Base-by-base conservation (phyloP, 2,113 vertebrate species). In the Equus quagga region DNA sequence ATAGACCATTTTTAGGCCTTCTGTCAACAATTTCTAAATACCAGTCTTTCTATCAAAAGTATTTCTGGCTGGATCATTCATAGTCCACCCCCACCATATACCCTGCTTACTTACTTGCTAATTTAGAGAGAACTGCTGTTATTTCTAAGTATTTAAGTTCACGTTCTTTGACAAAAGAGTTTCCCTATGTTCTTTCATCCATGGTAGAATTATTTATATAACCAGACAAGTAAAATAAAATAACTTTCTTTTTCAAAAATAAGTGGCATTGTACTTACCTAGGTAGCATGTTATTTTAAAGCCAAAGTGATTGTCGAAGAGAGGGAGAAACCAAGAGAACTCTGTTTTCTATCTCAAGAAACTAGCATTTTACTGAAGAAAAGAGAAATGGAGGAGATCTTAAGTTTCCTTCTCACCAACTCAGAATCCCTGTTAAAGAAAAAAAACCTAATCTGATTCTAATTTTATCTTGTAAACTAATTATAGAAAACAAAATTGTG, bases 401-500 rank as follows among this genome's bases (percentile, higher is more conserved):
- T 64, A 41, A 7, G 7, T 75, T 95, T 93, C 5, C 28, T 90
- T 91, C 54, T 87, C n/a, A 31, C 18, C 60, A 81, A 81, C 17
- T 94, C 60, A 78, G 80, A 97, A 94, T 76, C 26, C 0, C 14
- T 70, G 36, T 96, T 65, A 18, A 60, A 94, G 69, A 78, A 80
- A 70, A 41, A 75, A 75, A 51, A 60, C 75, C 26, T 64, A 33
- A 89, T 95, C 23, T 70, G 33, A 94, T 97, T 95, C 91, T 81
- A 97, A 86, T 92, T 91, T 91, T 96, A 83, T 70, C 21, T 87
- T 95, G 8, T 72, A 80, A 95, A 96, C 54, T 97, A 95, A 96
- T 89, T 92, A 87, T 82, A 87, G 56, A 97, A 91, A 89, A 98
- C 51, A 97, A 92, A 91, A 93, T 80, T 97, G 33, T 80, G 13